Evolutionary conservation across 2,888 invertebrate genomes (phyloP).

Genomic region (Hirtodrosophila histrioides): DNA sequence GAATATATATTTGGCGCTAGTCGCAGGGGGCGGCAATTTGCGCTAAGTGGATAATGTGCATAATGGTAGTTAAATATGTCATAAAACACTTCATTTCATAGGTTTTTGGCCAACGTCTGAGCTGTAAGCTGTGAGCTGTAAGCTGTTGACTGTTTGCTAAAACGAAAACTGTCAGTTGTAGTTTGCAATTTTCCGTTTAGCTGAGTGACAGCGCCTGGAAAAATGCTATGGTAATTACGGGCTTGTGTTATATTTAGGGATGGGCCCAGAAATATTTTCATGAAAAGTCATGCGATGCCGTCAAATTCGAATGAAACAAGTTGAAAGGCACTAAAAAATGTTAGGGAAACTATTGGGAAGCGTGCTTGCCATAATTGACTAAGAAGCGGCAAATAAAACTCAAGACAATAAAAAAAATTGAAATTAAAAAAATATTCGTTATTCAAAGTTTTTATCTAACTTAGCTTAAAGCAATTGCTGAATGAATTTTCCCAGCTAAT

Average conservation of each 20-base stretch:
- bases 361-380: too few relatives aligned
- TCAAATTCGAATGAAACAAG: background rate
- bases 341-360: background rate
- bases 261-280: conserved; percentile 25
- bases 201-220: conserved; percentile 60
- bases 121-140: conserved; percentile 27
- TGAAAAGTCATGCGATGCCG: conserved; percentile 39
- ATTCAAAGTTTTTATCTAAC: too few relatives aligned
- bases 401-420: background rate
- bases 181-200: conserved; percentile 47
- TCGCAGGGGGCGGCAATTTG: conserved; percentile 77
- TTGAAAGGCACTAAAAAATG: background rate
- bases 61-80: conserved; percentile 80
- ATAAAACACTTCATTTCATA: conserved; percentile 75
- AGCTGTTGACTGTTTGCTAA: conserved; percentile 36
- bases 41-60: conserved; percentile 78
- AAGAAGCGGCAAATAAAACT: too few relatives aligned
- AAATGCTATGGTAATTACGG: conserved; percentile 61
- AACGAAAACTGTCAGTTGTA: conserved; percentile 64
- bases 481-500: conserved; percentile 7
- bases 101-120: conserved; percentile 24
- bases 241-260: conserved; percentile 10
- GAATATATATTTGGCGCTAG: conserved; percentile 64
- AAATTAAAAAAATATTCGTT: too few relatives aligned
- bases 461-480: background rate